Evolutionary conservation across 2,888 invertebrate species (phyloP).

Genomic region (Chelonus formosanus): DNA sequence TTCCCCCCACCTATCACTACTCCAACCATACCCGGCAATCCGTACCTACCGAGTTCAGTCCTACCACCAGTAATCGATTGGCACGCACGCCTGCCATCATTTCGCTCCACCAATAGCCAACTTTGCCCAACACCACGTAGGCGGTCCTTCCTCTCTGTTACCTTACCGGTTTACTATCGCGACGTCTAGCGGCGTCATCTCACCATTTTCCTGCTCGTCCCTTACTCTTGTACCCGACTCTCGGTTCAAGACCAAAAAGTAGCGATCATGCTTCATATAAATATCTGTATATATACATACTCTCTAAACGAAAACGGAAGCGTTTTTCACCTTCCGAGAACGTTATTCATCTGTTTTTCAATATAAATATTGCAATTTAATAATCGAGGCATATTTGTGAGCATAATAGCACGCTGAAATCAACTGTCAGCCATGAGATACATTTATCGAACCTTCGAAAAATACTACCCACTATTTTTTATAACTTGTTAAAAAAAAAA

Average conservation of each 20-base stretch:
- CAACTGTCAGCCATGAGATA: too few relatives aligned
- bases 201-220: constrained; percentile 23
- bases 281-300: neutral
- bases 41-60: constrained; percentile 43
- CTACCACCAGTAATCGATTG: constrained; percentile 60
- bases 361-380: too few relatives aligned
- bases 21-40: constrained; percentile 46
- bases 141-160: constrained; percentile 55
- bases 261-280: constrained; percentile 24
- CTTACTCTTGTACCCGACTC: constrained; percentile 30
- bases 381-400: too few relatives aligned
- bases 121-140: constrained; percentile 42
- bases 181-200: constrained; percentile 52
- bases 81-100: constrained; percentile 63
- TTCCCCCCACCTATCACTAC: constrained; percentile 17
- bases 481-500: too few relatives aligned
- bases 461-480: too few relatives aligned
- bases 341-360: too few relatives aligned
- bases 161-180: constrained; percentile 45
- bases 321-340: too few relatives aligned
- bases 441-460: too few relatives aligned
- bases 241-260: constrained; percentile 23
- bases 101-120: constrained; percentile 55
- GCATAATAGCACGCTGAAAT: too few relatives aligned
- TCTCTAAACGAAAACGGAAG: neutral